A percentile compares a stretch with the other conserved stretches of the same genome.
phyloP scores from a whole-genome alignment of 2,797 vertebrate species.

The Anas bahamensis region DNA sequence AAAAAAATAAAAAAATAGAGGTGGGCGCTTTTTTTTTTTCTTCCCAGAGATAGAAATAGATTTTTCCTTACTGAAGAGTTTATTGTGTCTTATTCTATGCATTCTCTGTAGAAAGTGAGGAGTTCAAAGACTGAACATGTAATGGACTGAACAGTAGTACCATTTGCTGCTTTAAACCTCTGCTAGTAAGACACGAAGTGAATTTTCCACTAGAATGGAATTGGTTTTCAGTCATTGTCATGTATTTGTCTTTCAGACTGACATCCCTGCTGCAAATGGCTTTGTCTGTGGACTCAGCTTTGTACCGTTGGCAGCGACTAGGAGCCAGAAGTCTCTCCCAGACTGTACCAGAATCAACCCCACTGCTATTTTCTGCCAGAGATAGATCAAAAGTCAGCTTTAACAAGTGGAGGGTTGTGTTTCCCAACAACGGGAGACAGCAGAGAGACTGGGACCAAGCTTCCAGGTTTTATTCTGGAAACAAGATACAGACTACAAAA shows the following conservation, averaged over 20 bases:
- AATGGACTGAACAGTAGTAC: background rate
- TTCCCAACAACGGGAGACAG: constrained; percentile 67
- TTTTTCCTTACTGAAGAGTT: background rate
- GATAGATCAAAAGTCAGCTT: background rate
- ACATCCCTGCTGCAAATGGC: constrained; percentile 41
- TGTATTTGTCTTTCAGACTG: constrained; percentile 48
- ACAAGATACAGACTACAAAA: constrained; percentile 77
- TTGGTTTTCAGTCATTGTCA: background rate
- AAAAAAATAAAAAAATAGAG: background rate
- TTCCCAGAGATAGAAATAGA: background rate
- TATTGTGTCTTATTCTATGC: background rate
- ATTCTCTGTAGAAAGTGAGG: background rate
- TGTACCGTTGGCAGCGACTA: constrained; percentile 43
- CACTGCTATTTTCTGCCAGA: constrained; percentile 56
- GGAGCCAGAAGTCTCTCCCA: background rate
- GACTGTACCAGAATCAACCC: constrained; percentile 55
- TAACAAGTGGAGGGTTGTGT: constrained; percentile 57
- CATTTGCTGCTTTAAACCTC: background rate
- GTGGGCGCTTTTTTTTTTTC: background rate
- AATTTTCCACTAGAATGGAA: background rate
- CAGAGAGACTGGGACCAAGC: constrained; percentile 32
- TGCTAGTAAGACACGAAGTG: background rate
- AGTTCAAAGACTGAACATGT: background rate
- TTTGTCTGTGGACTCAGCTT: constrained; percentile 71
- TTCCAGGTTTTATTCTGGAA: constrained; percentile 62